A percentile compares a stretch with the other conserved stretches of the same genome.
Evolutionary conservation across 2,113 vertebrate genomes (phyloP).

Genomic region (Arothron firmamentum): DNA sequence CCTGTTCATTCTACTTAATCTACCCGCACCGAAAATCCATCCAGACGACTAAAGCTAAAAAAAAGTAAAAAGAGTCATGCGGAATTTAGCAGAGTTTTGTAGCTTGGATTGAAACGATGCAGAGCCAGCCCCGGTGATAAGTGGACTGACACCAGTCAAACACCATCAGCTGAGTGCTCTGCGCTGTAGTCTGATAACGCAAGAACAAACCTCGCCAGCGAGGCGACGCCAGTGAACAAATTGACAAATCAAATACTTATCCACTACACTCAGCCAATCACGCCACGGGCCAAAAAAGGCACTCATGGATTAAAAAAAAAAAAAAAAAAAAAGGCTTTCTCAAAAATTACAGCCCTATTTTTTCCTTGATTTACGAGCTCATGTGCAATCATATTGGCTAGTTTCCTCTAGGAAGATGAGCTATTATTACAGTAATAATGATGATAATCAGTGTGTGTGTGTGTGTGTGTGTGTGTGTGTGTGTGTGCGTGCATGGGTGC

Average conservation of each 20-base stretch:
- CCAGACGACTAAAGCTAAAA: too few species aligned
- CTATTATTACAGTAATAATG: constrained; percentile 45
- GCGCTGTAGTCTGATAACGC: background rate
- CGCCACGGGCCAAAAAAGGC: constrained; percentile 25
- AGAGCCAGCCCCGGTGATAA: constrained; percentile 8
- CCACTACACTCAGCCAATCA: constrained; percentile 54
- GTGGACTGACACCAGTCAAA: constrained; percentile 11
- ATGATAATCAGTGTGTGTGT: constrained; percentile 30
- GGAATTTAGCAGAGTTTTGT: background rate
- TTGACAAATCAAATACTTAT: constrained; percentile 50
- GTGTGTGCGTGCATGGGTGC: background rate
- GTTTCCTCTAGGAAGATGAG: constrained; percentile 40
- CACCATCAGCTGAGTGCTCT: constrained; percentile 6
- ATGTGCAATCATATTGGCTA: constrained; percentile 52
- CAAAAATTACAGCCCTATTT: constrained; percentile 55
- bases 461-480: background rate
- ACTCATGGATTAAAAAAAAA: constrained; percentile 31
- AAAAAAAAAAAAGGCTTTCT: constrained; percentile 35
- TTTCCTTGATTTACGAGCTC: constrained; percentile 55
- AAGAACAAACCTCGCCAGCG: constrained; percentile 14
- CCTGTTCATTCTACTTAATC: constrained; percentile 2
- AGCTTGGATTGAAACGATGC: background rate
- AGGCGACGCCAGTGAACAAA: constrained; percentile 43
- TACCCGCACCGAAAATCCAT: too few species aligned
- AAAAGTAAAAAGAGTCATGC: too few species aligned